Evolutionary conservation across 1,140 invertebrate species (phyloP), one percentile per base, ranked within the genome.

Genomic region (Coenobita brevimanus): DNA sequence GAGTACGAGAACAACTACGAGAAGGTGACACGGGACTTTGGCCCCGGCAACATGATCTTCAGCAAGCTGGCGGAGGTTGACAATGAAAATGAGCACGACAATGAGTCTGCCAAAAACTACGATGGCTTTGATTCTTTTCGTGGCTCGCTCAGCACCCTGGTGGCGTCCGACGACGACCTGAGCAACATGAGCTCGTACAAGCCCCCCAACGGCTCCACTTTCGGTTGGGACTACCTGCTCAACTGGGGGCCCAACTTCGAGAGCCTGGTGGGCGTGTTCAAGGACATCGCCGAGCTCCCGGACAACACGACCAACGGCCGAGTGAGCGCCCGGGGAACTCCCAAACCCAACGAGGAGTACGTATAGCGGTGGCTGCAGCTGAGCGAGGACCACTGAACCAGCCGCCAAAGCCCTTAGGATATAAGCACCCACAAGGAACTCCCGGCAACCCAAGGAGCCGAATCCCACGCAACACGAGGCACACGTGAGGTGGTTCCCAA

Each of bases 221-320:
- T 98, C 41, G 96, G 97, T 71, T 98, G 97, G 97, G 97, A 98
- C 91, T 98, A 98, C 92, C 93, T 98, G 80, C 94, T 98, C 21
- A 98, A 98, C 93, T 99, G 98, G 98, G 97, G 97, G 10, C 97
- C 97, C 8, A 98, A 97, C 93, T 98, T 98, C 92, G 97, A 98
- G 92, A 98, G 96, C 92, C 94, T 99, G 91, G 97, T 98, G 71
- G 97, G 97, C 1, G 97, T 99, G 57, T 99, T 99, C 91, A 98
- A 97, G 93, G 98, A 99, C 92, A 99, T 99, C 91, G 97, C 97
- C 21, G 96, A 98, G 93, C 93, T 99, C 89, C 97, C 97, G 1
- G 97, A 98, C 92, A 95, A 95, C 83, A 90, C 88, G 54, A 85
- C 73, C 78, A 90, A 90, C 82, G 90, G 89, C 50, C 82, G 89